A percentile compares a stretch with the other conserved stretches of the same genome.
These are phyloP conservation scores for Chromobotia macracanthus DNA, from an alignment of 2,797 vertebrate species.

Conservation along the genomic window DNA sequence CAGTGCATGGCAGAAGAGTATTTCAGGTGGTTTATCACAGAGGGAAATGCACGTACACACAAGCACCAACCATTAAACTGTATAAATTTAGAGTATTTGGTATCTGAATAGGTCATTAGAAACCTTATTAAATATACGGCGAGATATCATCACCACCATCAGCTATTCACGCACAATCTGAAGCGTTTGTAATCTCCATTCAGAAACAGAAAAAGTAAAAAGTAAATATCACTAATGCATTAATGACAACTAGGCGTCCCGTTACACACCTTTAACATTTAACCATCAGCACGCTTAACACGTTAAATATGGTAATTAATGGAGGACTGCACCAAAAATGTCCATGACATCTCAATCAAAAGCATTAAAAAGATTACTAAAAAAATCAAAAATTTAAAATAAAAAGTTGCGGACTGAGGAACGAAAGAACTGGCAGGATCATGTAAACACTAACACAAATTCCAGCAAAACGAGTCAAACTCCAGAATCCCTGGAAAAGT, in stretches of 20 bases:
- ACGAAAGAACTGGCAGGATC: neutral
- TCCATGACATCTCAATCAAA: neutral
- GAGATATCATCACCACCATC: too few species aligned
- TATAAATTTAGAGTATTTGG: neutral
- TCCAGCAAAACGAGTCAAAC: neutral
- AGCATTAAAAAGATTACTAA: neutral
- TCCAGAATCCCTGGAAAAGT: neutral
- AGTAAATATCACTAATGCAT: too few species aligned
- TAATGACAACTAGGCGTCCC: too few species aligned
- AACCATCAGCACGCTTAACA: too few species aligned
- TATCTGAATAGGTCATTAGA: neutral
- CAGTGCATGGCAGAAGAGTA: too few species aligned
- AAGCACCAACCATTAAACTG: neutral
- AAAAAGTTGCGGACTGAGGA: too few species aligned
- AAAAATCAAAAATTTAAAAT: neutral
- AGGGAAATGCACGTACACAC: neutral
- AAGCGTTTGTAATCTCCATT: too few species aligned
- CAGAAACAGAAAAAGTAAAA: too few species aligned
- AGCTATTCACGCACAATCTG: too few species aligned
- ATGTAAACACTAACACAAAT: neutral
- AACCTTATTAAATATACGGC: neutral
- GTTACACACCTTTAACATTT: too few species aligned
- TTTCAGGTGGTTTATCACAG: too few species aligned
- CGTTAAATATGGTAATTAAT: too few species aligned
- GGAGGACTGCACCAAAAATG: neutral